Conservation (phyloP, 1,140 invertebrate species). For the Leptinotarsa texana region DNA sequence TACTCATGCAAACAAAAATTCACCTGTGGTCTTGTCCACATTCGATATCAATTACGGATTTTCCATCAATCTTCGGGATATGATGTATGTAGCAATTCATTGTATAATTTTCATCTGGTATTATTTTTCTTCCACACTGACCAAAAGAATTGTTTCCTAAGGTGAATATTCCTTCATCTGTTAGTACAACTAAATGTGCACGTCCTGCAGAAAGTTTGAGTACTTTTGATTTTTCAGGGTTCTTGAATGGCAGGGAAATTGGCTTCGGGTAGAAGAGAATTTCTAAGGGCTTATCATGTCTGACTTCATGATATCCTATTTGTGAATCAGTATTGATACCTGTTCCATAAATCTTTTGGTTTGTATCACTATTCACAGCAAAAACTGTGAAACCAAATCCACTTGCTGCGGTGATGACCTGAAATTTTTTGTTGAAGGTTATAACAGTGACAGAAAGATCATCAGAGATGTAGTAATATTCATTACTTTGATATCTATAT, state of each 20-base stretch:
- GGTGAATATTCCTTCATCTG: constrained; percentile 79
- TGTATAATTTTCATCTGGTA: constrained; percentile 77
- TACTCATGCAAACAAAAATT: constrained; percentile 30
- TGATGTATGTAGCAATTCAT: constrained; percentile 68
- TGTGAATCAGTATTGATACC: constrained; percentile 94
- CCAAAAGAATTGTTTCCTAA: constrained; percentile 93
- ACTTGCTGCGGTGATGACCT: constrained; percentile 74
- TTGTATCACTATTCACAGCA: constrained; percentile 68
- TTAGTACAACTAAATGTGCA: constrained; percentile 83
- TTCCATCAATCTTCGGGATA: constrained; percentile 66
- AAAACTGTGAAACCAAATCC: constrained; percentile 92
- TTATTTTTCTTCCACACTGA: constrained; percentile 86
- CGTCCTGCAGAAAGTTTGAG: constrained; percentile 77
- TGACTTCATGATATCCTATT: constrained; percentile 70
- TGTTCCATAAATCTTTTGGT: constrained; percentile 79
- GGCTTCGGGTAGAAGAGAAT: constrained; percentile 75
- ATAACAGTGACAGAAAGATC: too few relatives aligned
- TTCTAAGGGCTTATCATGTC: constrained; percentile 69
- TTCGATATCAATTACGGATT: constrained; percentile 68
- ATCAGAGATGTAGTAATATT: too few relatives aligned
- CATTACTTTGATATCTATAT: too few relatives aligned
- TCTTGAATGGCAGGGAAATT: constrained; percentile 72
- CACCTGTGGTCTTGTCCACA: constrained; percentile 90
- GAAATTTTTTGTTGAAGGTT: constrained; percentile 26
- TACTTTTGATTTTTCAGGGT: constrained; percentile 59